phyloP scores from a whole-genome alignment of 2,113 vertebrate species.

The Oreochromis spilurus region DNA sequence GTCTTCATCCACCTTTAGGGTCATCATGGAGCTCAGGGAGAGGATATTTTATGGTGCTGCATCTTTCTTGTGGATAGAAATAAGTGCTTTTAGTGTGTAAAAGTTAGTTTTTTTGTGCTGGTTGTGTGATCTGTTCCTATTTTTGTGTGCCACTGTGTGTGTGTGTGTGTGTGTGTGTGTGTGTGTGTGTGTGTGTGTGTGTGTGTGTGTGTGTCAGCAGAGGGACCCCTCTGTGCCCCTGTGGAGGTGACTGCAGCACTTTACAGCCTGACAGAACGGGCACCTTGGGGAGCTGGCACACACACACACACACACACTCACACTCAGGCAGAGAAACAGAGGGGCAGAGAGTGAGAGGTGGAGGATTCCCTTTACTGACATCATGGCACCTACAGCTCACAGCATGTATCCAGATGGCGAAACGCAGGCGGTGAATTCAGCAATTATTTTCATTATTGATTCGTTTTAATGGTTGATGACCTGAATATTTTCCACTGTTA shows the following conservation, averaged over 20 bases:
- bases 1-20: not conserved
- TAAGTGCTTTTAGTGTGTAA: not conserved
- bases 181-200: not conserved
- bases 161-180: not conserved
- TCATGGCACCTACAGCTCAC: constrained; percentile 9
- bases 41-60: not conserved
- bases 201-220: not conserved
- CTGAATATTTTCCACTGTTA: not conserved
- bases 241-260: constrained; percentile 71
- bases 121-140: not conserved
- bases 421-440: not conserved
- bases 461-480: not conserved
- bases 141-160: not conserved
- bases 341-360: not conserved
- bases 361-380: constrained; percentile 36
- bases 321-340: constrained; percentile 4
- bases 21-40: not conserved
- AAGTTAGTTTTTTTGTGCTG: not conserved
- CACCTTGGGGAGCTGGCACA: constrained; percentile 65
- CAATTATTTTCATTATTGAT: not conserved
- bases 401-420: not conserved
- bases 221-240: constrained; percentile 42
- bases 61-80: not conserved
- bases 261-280: constrained; percentile 60
- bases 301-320: not conserved